These are phyloP conservation scores for Nymphalis urticae DNA, from an alignment of 2,888 invertebrate genomes.

Conservation along the genomic window DNA sequence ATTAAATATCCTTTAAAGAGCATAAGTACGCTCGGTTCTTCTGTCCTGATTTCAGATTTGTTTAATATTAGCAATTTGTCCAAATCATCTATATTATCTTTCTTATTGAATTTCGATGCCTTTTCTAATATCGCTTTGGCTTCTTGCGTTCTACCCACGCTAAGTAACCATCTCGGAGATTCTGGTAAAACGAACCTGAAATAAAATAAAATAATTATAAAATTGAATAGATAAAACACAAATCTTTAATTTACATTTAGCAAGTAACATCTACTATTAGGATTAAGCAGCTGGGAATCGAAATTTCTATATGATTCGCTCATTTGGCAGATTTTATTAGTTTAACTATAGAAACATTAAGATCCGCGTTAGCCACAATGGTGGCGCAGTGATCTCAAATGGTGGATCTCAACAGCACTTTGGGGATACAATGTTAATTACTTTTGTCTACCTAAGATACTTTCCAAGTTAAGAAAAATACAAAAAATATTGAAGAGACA, in stretches of 20 bases:
- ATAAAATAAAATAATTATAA: conserved; percentile 29
- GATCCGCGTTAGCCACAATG: too few relatives aligned
- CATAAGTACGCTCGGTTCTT: conserved; percentile 82
- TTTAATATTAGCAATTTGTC: conserved; percentile 85
- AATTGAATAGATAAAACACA: not conserved
- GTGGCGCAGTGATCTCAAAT: too few relatives aligned
- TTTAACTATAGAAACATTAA: too few relatives aligned
- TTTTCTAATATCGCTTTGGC: conserved; percentile 84
- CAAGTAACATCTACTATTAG: not conserved
- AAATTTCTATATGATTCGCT: too few relatives aligned
- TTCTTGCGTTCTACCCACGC: conserved; percentile 86
- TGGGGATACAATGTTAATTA: too few relatives aligned
- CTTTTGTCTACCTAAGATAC: too few relatives aligned
- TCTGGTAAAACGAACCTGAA: conserved; percentile 89
- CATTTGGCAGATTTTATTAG: too few relatives aligned
- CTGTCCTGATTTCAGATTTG: conserved; percentile 65
- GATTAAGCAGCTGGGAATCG: too few relatives aligned
- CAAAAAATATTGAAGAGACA: too few relatives aligned
- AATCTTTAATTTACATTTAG: not conserved
- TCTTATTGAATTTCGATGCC: conserved; percentile 85
- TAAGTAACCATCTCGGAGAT: conserved; percentile 89
- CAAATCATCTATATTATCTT: conserved; percentile 84
- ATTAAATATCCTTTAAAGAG: conserved; percentile 85
- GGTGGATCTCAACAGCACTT: too few relatives aligned
- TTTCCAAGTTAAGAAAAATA: too few relatives aligned